Percentiles rank a stretch among this genome's conserved stretches.
These are phyloP conservation scores for Toxostoma redivivum DNA, from an alignment of 2,113 vertebrate genomes.

Conservation along the genomic window DNA sequence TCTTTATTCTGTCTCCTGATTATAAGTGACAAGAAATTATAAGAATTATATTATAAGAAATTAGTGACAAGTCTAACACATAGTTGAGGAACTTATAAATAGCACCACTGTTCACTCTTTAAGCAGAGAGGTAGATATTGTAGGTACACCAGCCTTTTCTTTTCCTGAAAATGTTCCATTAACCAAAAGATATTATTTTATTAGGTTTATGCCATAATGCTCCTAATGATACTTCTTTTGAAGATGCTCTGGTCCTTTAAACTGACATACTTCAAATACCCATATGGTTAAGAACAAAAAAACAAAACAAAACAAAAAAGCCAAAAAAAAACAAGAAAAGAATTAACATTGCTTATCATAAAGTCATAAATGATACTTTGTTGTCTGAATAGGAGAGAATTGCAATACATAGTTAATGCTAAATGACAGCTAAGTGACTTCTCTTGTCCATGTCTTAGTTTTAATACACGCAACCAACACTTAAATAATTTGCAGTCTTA, in stretches of 20 bases:
- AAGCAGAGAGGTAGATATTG: background rate
- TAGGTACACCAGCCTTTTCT: background rate
- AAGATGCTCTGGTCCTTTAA: background rate
- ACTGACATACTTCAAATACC: background rate
- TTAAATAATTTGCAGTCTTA: background rate
- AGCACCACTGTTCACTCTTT: background rate
- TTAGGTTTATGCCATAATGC: background rate
- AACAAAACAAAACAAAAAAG: background rate
- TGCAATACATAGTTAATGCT: background rate
- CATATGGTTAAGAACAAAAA: background rate
- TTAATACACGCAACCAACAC: background rate
- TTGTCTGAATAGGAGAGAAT: background rate
- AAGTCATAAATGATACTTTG: constrained; percentile 1
- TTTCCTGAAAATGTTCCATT: background rate
- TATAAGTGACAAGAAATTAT: too few species aligned
- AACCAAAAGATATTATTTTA: background rate
- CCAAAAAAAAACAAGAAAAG: background rate
- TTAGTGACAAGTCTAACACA: background rate
- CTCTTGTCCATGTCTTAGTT: background rate
- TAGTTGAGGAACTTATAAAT: background rate
- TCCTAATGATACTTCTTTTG: background rate
- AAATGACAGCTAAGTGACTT: background rate
- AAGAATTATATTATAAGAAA: too few species aligned
- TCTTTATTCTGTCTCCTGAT: background rate
- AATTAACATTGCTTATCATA: background rate